phyloP scores from a whole-genome alignment of 2,888 invertebrate genomes.

The Anaspis maculata region DNA sequence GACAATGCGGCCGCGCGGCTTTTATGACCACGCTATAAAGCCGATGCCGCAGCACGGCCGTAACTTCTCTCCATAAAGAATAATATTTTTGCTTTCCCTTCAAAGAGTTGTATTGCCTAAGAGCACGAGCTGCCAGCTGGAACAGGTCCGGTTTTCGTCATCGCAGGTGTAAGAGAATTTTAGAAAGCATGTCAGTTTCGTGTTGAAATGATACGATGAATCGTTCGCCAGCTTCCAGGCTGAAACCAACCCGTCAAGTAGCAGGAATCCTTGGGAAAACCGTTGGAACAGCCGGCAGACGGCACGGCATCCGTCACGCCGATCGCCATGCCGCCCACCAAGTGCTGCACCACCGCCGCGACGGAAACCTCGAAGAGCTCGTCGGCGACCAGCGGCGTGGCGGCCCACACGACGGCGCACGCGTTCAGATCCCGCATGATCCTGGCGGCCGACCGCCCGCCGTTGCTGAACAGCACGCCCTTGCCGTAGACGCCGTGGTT shows the following conservation, averaged over 20 bases:
- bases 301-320: constrained; percentile 62
- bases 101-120: too few relatives aligned
- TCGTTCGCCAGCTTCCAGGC: too few relatives aligned
- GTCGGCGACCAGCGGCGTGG: constrained; percentile 60
- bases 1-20: too few relatives aligned
- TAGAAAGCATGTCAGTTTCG: too few relatives aligned
- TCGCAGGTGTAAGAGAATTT: too few relatives aligned
- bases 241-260: constrained; percentile 53
- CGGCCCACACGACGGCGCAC: constrained; percentile 59
- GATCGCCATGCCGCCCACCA: constrained; percentile 68
- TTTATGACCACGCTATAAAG: too few relatives aligned
- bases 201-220: too few relatives aligned
- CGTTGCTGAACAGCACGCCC: constrained; percentile 60
- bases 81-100: too few relatives aligned
- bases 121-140: too few relatives aligned
- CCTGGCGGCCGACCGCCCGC: constrained; percentile 46
- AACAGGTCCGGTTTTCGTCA: too few relatives aligned
- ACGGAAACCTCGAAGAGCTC: constrained; percentile 75
- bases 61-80: too few relatives aligned
- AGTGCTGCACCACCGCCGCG: constrained; percentile 52
- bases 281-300: constrained; percentile 50
- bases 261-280: constrained; percentile 61
- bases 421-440: constrained; percentile 46
- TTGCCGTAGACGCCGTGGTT: constrained; percentile 62
- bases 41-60: too few relatives aligned